phyloP scores from a whole-genome alignment of 2,888 invertebrate species.

The Eledone cirrhosa region DNA sequence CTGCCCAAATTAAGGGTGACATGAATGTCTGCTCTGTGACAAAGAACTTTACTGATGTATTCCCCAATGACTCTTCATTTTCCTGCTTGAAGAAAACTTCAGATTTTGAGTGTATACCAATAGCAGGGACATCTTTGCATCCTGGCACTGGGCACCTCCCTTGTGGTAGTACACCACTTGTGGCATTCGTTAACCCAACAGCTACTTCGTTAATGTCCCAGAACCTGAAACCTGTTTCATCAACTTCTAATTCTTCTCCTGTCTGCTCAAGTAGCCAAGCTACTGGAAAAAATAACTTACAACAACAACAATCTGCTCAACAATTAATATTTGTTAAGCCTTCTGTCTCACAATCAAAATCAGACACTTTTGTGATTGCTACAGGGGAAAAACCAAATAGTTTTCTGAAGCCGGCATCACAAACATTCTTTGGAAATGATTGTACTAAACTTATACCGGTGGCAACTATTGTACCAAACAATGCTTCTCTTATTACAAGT shows the following conservation, averaged over 20 bases:
- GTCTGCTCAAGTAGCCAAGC: no score
- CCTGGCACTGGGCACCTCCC: not conserved
- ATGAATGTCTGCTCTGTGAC: no score
- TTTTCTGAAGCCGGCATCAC: not conserved
- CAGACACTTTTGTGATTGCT: no score
- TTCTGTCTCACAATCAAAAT: no score
- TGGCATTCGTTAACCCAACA: constrained; percentile 15
- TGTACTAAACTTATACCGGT: not conserved
- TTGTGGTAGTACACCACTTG: not conserved
- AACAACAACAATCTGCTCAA: no score
- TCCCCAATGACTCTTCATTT: no score
- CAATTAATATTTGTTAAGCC: no score
- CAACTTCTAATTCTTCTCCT: not conserved
- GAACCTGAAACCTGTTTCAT: constrained; percentile 10
- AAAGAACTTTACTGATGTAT: no score
- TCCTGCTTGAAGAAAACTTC: not conserved
- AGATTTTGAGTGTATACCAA: not conserved
- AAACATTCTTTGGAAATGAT: constrained; percentile 11
- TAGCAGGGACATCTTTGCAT: not conserved
- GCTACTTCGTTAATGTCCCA: constrained; percentile 20
- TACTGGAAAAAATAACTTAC: no score
- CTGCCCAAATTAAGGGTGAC: no score
- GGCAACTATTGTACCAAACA: constrained; percentile 24
- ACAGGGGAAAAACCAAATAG: no score
- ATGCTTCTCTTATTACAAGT: constrained; percentile 13